Base-by-base conservation (phyloP, 2,797 vertebrate genomes). In the Molothrus aeneus region DNA sequence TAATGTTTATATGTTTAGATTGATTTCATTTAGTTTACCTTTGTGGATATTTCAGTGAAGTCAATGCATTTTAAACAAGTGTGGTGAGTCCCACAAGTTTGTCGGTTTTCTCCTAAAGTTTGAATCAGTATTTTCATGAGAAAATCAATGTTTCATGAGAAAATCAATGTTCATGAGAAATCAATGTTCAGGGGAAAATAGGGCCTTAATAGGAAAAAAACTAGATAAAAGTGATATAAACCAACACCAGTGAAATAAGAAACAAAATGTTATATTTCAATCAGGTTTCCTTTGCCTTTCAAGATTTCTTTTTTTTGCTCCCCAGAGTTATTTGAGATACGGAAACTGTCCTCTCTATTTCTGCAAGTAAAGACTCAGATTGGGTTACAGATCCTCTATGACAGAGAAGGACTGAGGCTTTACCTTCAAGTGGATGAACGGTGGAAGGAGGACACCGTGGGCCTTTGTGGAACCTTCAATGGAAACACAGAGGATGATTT, bases 381-480 rank as follows among this genome's bases (percentile, higher is more conserved):
- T 38, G 99, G 99, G 17, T 97, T 99, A 60, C 97, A 90, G 32
- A 97, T 99, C 86, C 98, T 99, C 77, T 99, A 99, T 40, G 98
- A 98, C 98, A 98, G 98, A 95, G 97, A 93, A 65, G 99, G 99
- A 38, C 98, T 99, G 66, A 98, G 99, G 36, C 98, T 99, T 26
- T 99, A 99, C 95, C 96, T 99, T 79, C 98, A 98, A 95, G 98
- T 98, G 31, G 98, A 98, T 54, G 98, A 97, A 79, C 97, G 93
- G 38, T 99, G 99, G 99, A 98, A 98, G 96, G 99, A 99, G 2
- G 97, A 99, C 95, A 99, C 99, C 0, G 96, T 98, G 86, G 99
- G 99, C 25, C 98, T 99, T 70, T 99, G 99, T 38, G 99, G 99
- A 91, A 99, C 99, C 92, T 99, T 99, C 98, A 99, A 99, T 51